phyloP scores from a whole-genome alignment of 2,113 vertebrate genomes.

The Balaeniceps rex region DNA sequence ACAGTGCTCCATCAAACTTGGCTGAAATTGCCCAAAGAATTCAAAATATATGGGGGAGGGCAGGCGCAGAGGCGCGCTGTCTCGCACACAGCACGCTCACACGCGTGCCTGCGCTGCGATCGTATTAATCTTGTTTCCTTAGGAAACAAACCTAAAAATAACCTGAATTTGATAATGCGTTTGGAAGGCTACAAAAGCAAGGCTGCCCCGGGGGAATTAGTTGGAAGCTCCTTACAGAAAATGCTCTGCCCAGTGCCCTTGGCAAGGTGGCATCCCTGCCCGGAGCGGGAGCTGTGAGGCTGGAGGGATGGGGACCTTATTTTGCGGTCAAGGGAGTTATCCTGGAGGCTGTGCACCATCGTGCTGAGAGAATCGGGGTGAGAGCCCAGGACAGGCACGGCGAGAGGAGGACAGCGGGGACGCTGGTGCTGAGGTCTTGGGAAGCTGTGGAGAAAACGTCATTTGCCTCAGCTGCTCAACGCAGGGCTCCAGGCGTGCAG shows the following conservation, averaged over 20 bases:
- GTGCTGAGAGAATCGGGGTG: accelerated
- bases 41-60: neutral
- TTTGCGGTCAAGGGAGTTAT: neutral
- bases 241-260: neutral
- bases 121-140: neutral
- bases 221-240: neutral
- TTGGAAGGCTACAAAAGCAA: neutral
- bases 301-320: neutral
- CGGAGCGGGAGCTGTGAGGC: neutral
- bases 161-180: neutral
- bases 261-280: neutral
- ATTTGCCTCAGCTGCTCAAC: neutral
- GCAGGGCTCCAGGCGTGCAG: neutral
- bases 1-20: neutral
- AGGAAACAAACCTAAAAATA: neutral
- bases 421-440: neutral
- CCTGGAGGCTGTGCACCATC: neutral
- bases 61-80: neutral
- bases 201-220: neutral
- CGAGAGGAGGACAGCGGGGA: neutral
- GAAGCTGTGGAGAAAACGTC: neutral
- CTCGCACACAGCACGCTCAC: neutral
- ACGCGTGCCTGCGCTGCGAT: neutral
- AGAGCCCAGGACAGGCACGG: neutral
- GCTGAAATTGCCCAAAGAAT: neutral